phyloP scores from a whole-genome alignment of 1,140 invertebrate genomes.

The Drosophila asahinai region DNA sequence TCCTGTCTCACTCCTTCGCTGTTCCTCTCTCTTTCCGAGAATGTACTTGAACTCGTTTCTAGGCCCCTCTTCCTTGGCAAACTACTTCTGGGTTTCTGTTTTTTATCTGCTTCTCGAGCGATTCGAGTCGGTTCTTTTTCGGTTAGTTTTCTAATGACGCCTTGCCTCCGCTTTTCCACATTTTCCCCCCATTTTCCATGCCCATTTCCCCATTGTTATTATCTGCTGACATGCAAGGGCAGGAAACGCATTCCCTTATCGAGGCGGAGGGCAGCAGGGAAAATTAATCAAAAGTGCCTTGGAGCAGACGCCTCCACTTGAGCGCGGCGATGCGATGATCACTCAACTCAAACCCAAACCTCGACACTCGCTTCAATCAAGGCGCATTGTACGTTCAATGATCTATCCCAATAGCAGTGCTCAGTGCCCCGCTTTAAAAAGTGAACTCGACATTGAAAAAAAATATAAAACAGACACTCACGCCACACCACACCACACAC shows the following conservation, averaged over 20 bases:
- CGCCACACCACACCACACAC: not conserved
- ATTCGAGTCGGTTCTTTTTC: slow-evolving; percentile 45
- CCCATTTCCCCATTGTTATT: slow-evolving; percentile 51
- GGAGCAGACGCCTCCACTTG: slow-evolving; percentile 74
- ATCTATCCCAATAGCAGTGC: slow-evolving; percentile 73
- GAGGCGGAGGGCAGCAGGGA: slow-evolving; percentile 30
- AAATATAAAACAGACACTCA: slow-evolving; percentile 37
- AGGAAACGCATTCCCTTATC: slow-evolving; percentile 67
- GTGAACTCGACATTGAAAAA: slow-evolving; percentile 82
- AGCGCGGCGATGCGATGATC: slow-evolving; percentile 34
- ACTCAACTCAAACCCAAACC: slow-evolving; percentile 25
- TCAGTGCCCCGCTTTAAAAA: slow-evolving; percentile 70
- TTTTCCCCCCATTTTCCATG: slow-evolving; percentile 18
- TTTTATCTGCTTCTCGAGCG: slow-evolving; percentile 23
- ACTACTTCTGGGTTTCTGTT: slow-evolving; percentile 9
- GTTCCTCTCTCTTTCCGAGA: slow-evolving; percentile 26
- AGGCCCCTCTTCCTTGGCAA: slow-evolving; percentile 18
- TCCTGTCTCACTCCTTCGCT: slow-evolving; percentile 5
- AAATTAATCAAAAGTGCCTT: slow-evolving; percentile 79
- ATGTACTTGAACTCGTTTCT: slow-evolving; percentile 74
- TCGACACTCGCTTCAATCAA: slow-evolving; percentile 37
- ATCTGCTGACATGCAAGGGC: slow-evolving; percentile 75
- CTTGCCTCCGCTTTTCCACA: slow-evolving; percentile 12
- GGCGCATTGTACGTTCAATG: slow-evolving; percentile 79
- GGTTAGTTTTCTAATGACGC: slow-evolving; percentile 33